A percentile compares a stretch with the other conserved stretches of the same genome.
Evolutionary conservation across 1,140 invertebrate species (phyloP).

Genomic region (Drosophila micromelanica): DNA sequence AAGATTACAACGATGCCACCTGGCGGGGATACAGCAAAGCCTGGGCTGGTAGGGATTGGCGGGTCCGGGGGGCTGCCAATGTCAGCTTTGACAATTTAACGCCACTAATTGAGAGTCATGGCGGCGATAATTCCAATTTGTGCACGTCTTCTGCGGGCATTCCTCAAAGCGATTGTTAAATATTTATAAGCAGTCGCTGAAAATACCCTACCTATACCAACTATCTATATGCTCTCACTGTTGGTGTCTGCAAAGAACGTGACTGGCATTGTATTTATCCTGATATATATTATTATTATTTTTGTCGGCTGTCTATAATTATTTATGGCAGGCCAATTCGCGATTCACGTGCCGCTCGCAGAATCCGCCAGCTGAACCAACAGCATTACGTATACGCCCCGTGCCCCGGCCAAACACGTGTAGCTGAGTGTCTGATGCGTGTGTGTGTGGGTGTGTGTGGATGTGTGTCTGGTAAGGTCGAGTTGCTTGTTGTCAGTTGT

Average conservation of each 20-base stretch:
- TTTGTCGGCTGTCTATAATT: constrained; percentile 68
- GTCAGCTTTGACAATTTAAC: constrained; percentile 71
- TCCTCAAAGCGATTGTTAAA: constrained; percentile 55
- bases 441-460: constrained; percentile 1
- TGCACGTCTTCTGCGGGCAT: constrained; percentile 54
- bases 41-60: no score
- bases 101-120: constrained; percentile 79
- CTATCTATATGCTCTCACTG: no score
- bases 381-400: constrained; percentile 68
- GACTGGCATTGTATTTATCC: constrained; percentile 59
- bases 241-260: constrained; percentile 35
- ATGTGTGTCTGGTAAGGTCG: constrained; percentile 35
- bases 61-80: not conserved
- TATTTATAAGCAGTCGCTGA: constrained; percentile 55
- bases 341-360: constrained; percentile 56
- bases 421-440: constrained; percentile 17
- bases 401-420: constrained; percentile 41
- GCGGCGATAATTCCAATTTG: constrained; percentile 79
- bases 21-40: not conserved
- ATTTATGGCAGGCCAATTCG: constrained; percentile 55
- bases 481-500: constrained; percentile 54
- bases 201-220: constrained; percentile 18
- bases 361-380: constrained; percentile 11
- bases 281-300: constrained; percentile 58
- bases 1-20: constrained; percentile 28